Base-by-base conservation (phyloP, 2,797 vertebrate genomes). In the Thalassophryne amazonica region DNA sequence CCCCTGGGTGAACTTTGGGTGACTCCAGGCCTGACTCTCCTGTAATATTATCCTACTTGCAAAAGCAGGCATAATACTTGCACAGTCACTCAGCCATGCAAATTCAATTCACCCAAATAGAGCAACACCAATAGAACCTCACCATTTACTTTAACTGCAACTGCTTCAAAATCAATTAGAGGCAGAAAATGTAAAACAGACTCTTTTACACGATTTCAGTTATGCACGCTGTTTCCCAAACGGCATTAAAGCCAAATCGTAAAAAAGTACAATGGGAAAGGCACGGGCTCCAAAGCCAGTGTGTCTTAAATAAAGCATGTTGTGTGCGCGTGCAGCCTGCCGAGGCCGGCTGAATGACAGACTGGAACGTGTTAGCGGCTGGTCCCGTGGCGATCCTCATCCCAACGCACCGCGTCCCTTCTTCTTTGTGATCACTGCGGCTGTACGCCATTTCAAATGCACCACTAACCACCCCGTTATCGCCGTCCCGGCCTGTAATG, bases 61-160 rank as follows among this genome's bases (percentile, higher is more conserved):
- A 64, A 57, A 62, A 54, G 68, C 60, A 40, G 68, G 73, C 58
- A 46, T 71, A 73, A 76, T 60, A 72, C 56, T 50, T 31, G 69
- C 61, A 61, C 23, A 24, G 41, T 73, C 64, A 67, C 34, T 58
- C 50, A 16, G 64, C 40, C 71, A n/a, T 74, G 73, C 28, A 74
- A 73, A 82, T 83, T 62, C 60, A 81, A 81, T 86, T 71, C 69
- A 51, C 52, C 41, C 75, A 76, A 80, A 86, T 79, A 73, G 73
- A 59, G 60, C 60, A 41, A 68, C 70, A 56, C 56, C 63, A 72
- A 57, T 73, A 70, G 73, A 37, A 76, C 69, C 57, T 66, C 58
- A 36, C 70, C 65, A 67, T 68, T 71, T 72, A 60, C 49, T 69
- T 73, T 77, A 86, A 82, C 73, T 62, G 75, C 67, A 19, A 51